Conservation (phyloP, 2,113 vertebrate genomes). For the Stigmatopora nigra region DNA sequence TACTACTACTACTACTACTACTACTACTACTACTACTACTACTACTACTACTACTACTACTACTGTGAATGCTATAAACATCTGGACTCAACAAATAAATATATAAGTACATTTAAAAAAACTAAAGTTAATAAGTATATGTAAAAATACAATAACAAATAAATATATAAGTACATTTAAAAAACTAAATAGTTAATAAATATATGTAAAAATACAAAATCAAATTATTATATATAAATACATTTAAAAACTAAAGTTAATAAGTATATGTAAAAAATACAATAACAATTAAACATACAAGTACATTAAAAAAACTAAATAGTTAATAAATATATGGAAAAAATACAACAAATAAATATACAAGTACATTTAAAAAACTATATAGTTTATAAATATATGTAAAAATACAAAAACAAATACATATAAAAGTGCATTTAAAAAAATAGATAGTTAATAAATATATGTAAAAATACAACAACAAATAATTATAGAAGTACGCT, state of each 20-base stretch:
- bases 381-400: too few relatives aligned
- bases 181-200: too few relatives aligned
- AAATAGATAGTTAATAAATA: too few relatives aligned
- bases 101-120: background rate
- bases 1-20: too few relatives aligned
- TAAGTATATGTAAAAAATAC: background rate
- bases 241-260: background rate
- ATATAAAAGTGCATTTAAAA: background rate
- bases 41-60: too few relatives aligned
- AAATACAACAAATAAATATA: background rate
- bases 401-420: background rate
- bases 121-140: too few relatives aligned
- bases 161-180: background rate
- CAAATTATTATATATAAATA: background rate
- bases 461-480: background rate
- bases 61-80: too few relatives aligned
- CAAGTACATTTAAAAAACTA: background rate
- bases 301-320: background rate
- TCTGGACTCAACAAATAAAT: background rate
- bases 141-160: background rate
- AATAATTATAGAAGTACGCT: background rate
- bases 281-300: background rate
- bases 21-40: too few relatives aligned
- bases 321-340: too few relatives aligned
- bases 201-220: background rate